Evolutionary conservation across 1,140 invertebrate species (phyloP).

Genomic region (Hermatobates lingyangjiaoensis): DNA sequence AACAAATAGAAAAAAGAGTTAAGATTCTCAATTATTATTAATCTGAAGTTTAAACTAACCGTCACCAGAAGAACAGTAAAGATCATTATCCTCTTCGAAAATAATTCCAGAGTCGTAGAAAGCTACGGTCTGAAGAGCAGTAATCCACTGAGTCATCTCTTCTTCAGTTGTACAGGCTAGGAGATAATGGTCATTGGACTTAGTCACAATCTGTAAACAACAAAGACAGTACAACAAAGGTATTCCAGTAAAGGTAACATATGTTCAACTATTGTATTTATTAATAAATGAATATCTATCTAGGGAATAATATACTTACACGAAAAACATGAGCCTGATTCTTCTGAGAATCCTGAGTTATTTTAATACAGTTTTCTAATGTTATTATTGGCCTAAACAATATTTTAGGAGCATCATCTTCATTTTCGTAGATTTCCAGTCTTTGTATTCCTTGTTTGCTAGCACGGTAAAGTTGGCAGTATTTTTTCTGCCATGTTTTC

Average conservation of each 20-base stretch:
- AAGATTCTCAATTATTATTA: too few relatives aligned
- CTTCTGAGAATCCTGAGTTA: constrained; percentile 36
- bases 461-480: constrained; percentile 52
- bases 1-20: too few relatives aligned
- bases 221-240: constrained; percentile 2
- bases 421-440: constrained; percentile 62
- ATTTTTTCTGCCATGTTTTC: constrained; percentile 62
- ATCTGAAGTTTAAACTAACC: too few relatives aligned
- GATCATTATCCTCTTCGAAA: constrained; percentile 69
- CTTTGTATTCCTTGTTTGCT: constrained; percentile 67
- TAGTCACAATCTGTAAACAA: constrained; percentile 40
- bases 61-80: constrained; percentile 63
- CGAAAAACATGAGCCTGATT: constrained; percentile 33
- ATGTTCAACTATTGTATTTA: not conserved
- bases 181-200: constrained; percentile 41
- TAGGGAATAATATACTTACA: constrained; percentile 26
- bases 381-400: constrained; percentile 52
- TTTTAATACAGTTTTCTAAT: constrained; percentile 69
- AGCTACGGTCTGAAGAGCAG: constrained; percentile 57
- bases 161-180: constrained; percentile 47
- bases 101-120: constrained; percentile 46
- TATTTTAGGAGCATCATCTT: constrained; percentile 43
- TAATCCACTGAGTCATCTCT: constrained; percentile 55
- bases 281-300: not conserved
- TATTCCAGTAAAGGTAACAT: not conserved